Conservation (phyloP, 2,113 vertebrate genomes). For the Spea bombifrons region DNA sequence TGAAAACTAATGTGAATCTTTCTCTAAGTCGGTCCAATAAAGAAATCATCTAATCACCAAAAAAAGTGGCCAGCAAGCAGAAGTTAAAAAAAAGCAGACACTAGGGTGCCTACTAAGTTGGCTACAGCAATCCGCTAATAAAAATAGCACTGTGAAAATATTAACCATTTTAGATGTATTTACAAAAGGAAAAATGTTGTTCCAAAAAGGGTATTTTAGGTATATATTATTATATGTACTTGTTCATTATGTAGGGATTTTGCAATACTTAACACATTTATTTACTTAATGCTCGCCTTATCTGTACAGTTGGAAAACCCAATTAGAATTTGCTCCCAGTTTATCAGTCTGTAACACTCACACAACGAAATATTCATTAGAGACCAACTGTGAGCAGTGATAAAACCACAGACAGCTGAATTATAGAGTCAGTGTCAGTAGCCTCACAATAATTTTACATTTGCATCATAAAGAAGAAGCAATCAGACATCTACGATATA, state of each 20-base stretch:
- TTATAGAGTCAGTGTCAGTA: slow-evolving; percentile 64
- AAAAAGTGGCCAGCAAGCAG: no score
- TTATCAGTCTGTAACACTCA: slow-evolving; percentile 70
- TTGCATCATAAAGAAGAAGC: slow-evolving; percentile 66
- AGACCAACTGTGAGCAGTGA: slow-evolving; percentile 67
- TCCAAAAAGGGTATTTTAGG: background rate
- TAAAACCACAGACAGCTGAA: slow-evolving; percentile 69
- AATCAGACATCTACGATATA: slow-evolving; percentile 62
- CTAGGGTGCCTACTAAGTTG: no score
- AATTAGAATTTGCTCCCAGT: slow-evolving; percentile 70
- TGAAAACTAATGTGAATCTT: no score
- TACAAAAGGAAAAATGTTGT: background rate
- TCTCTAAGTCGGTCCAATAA: no score
- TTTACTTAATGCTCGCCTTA: slow-evolving; percentile 27
- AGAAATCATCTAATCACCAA: no score
- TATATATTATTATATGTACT: background rate
- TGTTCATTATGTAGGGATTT: slow-evolving; percentile 25
- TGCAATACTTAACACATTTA: slow-evolving; percentile 23
- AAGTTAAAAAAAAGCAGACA: no score
- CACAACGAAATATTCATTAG: slow-evolving; percentile 68
- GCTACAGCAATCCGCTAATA: no score
- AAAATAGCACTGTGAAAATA: no score
- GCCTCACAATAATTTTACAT: slow-evolving; percentile 57
- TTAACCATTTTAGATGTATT: no score
- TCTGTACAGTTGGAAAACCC: slow-evolving; percentile 66